phyloP scores from a whole-genome alignment of 2,888 invertebrate genomes.

The Caenorhabditis sp. region DNA sequence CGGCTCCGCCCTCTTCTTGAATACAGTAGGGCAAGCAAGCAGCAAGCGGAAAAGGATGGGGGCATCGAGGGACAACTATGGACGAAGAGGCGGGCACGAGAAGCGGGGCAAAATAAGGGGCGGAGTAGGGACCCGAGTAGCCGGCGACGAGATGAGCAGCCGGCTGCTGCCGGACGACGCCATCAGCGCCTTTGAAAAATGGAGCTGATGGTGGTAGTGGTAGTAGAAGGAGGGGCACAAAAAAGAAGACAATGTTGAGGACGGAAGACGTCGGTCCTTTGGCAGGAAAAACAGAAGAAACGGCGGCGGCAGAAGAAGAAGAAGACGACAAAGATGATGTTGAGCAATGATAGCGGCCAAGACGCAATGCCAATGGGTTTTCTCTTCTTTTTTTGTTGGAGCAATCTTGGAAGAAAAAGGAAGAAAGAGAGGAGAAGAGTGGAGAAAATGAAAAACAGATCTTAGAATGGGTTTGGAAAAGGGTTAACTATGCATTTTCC shows the following conservation, averaged over 20 bases:
- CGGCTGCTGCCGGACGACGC: conserved; percentile 25
- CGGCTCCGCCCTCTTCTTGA: conserved; percentile 44
- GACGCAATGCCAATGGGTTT: too few species aligned
- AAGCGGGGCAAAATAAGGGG: conserved; percentile 19
- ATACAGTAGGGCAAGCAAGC: conserved; percentile 44
- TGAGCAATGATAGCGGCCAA: conserved; percentile 30
- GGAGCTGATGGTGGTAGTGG: conserved; percentile 36
- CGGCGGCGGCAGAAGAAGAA: too few species aligned
- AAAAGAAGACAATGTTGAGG: not conserved
- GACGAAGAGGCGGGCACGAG: conserved; percentile 33
- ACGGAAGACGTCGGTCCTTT: too few species aligned
- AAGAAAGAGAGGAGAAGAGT: not conserved
- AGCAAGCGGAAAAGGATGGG: conserved; percentile 26
- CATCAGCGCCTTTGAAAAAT: conserved; percentile 40
- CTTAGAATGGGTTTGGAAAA: too few species aligned
- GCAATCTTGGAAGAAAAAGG: not conserved
- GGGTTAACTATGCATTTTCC: too few species aligned
- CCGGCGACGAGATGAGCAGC: conserved; percentile 41
- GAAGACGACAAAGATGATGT: conserved; percentile 15
- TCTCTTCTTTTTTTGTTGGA: too few species aligned
- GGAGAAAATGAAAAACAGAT: too few species aligned
- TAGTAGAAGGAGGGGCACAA: conserved; percentile 15
- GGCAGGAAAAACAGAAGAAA: conserved; percentile 3
- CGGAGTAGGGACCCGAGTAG: conserved; percentile 45
- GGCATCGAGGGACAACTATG: conserved; percentile 25